Percentiles rank a stretch among this genome's conserved stretches.
Evolutionary conservation across 2,888 invertebrate species (phyloP).

Genomic region (Watsonalla cultraria): DNA sequence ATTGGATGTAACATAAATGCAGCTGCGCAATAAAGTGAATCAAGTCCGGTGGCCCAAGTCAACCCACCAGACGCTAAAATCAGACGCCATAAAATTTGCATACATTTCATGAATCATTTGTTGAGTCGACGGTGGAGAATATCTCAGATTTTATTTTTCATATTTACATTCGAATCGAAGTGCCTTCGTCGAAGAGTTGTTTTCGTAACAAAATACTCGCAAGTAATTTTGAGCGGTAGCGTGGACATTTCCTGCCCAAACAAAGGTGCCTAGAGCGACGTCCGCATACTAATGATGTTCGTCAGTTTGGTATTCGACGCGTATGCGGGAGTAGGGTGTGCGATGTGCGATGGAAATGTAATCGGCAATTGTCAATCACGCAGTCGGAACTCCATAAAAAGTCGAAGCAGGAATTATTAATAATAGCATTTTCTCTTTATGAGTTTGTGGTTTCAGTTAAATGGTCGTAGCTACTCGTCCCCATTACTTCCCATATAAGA

Average conservation of each 20-base stretch:
- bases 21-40: conserved; percentile 48
- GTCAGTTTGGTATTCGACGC: conserved; percentile 55
- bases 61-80: conserved; percentile 61
- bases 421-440: conserved; percentile 7
- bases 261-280: conserved; percentile 63
- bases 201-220: conserved; percentile 47
- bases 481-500: not conserved
- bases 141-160: conserved; percentile 50
- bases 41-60: conserved; percentile 45
- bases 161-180: conserved; percentile 43
- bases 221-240: conserved; percentile 65
- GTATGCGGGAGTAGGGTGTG: conserved; percentile 40
- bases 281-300: conserved; percentile 64
- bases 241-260: conserved; percentile 73
- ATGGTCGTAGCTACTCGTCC: not conserved
- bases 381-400: conserved; percentile 63
- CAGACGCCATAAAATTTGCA: conserved; percentile 74
- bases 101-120: conserved; percentile 71
- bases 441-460: not conserved
- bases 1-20: conserved; percentile 49
- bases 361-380: conserved; percentile 67
- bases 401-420: conserved; percentile 34
- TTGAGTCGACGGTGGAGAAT: conserved; percentile 45
- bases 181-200: conserved; percentile 51
- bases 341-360: conserved; percentile 61